A percentile compares a stretch with the other conserved stretches of the same genome.
phyloP scores from a whole-genome alignment of 2,113 vertebrate species.

The Dicentrarchus labrax region DNA sequence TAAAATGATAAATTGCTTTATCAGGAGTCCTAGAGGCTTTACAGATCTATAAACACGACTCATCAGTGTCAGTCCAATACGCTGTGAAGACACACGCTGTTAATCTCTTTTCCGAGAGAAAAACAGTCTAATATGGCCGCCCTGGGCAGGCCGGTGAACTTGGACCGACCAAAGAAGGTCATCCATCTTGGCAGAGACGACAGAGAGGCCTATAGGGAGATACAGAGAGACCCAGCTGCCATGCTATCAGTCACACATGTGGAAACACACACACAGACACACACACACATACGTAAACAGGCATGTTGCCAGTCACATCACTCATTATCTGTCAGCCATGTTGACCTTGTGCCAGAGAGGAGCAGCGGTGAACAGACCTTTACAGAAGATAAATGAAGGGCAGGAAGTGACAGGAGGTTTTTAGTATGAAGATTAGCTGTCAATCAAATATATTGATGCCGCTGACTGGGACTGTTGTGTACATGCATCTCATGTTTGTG shows the following conservation, averaged over 20 bases:
- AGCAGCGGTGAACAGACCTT: background rate
- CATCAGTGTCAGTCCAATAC: background rate
- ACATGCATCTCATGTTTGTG: background rate
- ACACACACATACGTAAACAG: background rate
- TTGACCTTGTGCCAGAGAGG: conserved; percentile 23
- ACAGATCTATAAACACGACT: background rate
- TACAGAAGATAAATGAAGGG: conserved; percentile 7
- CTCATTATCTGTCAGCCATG: conserved; percentile 34
- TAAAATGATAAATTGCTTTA: background rate
- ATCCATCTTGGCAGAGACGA: conserved; percentile 14
- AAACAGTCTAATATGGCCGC: background rate
- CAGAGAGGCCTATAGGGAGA: conserved; percentile 1
- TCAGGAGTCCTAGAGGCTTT: background rate
- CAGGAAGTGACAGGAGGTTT: conserved; percentile 29
- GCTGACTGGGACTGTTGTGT: background rate
- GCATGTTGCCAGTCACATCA: conserved; percentile 19
- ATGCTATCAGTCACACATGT: conserved; percentile 7
- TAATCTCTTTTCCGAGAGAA: no score
- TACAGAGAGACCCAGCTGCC: background rate
- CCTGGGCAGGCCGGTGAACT: background rate
- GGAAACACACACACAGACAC: conserved; percentile 30
- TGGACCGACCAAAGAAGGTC: background rate
- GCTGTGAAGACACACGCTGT: background rate
- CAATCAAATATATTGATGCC: background rate
- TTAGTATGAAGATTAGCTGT: conserved; percentile 27